These are phyloP conservation scores for Myocastor coypus DNA, from an alignment of 2,113 vertebrate species.

Conservation along the genomic window DNA sequence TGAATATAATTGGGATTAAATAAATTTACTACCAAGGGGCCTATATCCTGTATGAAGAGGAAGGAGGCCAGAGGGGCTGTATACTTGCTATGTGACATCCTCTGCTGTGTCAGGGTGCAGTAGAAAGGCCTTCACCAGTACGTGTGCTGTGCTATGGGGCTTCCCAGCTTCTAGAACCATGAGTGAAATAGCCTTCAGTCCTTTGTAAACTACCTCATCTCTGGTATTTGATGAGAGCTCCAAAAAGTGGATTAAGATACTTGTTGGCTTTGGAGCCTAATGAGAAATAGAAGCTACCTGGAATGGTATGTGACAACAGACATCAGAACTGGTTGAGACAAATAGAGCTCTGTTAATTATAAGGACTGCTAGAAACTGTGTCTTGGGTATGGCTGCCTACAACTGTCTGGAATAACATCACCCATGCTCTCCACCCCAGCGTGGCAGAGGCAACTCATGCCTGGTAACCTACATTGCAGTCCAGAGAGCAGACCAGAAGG, in stretches of 20 bases:
- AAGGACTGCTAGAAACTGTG: neutral
- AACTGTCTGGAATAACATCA: neutral
- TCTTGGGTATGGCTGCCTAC: neutral
- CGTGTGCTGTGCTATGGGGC: neutral
- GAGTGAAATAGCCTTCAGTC: neutral
- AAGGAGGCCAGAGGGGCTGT: too few relatives aligned
- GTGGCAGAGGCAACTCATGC: neutral
- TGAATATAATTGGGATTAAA: neutral
- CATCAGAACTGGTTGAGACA: neutral
- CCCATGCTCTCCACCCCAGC: neutral
- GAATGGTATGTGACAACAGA: too few relatives aligned
- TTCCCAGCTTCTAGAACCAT: neutral
- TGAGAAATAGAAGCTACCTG: constrained; percentile 6
- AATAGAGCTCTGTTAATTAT: neutral
- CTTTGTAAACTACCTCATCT: neutral
- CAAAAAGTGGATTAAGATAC: neutral
- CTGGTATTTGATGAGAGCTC: neutral
- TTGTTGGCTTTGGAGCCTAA: neutral
- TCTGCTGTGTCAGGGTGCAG: neutral
- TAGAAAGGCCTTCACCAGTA: neutral
- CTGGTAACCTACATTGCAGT: neutral
- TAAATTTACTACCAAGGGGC: neutral
- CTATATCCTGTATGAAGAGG: neutral
- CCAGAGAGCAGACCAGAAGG: neutral
- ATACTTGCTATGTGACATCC: neutral